Evolutionary conservation across 2,888 invertebrate genomes (phyloP).

Genomic region (Brenthis daphne): DNA sequence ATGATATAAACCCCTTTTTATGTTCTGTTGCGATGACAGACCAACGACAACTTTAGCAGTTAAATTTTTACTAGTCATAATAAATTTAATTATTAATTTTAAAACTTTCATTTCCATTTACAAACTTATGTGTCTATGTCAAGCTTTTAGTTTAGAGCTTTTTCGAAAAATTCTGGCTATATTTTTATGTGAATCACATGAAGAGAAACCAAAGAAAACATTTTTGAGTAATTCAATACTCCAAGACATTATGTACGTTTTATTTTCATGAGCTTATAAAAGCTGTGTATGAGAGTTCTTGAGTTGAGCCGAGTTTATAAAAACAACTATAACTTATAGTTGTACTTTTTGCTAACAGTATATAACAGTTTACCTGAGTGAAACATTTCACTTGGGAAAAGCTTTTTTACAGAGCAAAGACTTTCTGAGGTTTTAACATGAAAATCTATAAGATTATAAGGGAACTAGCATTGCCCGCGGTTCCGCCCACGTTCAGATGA

Average conservation of each 20-base stretch:
- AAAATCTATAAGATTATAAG: neutral
- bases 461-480: too few relatives aligned
- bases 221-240: neutral
- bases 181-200: too few relatives aligned
- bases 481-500: too few relatives aligned
- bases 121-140: too few relatives aligned
- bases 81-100: too few relatives aligned
- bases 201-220: neutral
- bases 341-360: slow-evolving; percentile 2
- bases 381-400: slow-evolving; percentile 2
- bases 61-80: too few relatives aligned
- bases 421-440: slow-evolving; percentile 11
- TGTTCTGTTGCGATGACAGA: too few relatives aligned
- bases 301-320: slow-evolving; percentile 2
- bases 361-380: slow-evolving; percentile 17
- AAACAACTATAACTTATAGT: neutral
- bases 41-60: too few relatives aligned
- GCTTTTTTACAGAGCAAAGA: neutral
- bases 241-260: neutral
- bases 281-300: slow-evolving; percentile 2
- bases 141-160: too few relatives aligned
- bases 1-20: too few relatives aligned
- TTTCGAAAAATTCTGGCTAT: too few relatives aligned
- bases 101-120: too few relatives aligned
- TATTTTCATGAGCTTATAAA: neutral